Conservation (phyloP, 1,140 invertebrate genomes). For the Zaprionus tsacasi region DNA sequence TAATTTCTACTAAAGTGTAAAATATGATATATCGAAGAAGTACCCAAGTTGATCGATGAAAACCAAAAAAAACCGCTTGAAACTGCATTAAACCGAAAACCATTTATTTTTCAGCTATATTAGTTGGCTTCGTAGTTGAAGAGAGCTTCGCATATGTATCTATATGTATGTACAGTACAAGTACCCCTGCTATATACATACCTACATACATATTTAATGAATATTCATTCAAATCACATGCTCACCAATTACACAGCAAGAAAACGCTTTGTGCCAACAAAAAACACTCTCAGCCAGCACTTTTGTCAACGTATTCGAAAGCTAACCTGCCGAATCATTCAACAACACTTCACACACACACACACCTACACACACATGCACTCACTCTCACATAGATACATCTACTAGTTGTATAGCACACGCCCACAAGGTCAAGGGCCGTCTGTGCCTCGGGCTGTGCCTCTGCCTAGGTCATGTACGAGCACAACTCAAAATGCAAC, state of each 20-base stretch:
- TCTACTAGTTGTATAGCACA: constrained; percentile 23
- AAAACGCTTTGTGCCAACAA: constrained; percentile 14
- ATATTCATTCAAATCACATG: constrained; percentile 45
- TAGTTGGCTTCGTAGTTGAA: constrained; percentile 42
- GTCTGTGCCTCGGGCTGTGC: constrained; percentile 45
- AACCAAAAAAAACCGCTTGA: background rate
- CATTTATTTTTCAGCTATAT: constrained; percentile 49
- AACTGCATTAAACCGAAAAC: constrained; percentile 4
- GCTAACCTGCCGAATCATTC: constrained; percentile 47
- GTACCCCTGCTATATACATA: constrained; percentile 5
- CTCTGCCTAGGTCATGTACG: constrained; percentile 62
- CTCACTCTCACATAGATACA: constrained; percentile 16
- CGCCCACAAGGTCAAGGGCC: constrained; percentile 74
- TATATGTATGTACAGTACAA: constrained; percentile 75
- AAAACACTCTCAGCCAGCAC: background rate
- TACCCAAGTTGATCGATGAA: too few species aligned
- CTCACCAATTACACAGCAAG: constrained; percentile 18
- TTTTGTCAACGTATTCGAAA: constrained; percentile 39
- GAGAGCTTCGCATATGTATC: constrained; percentile 62
- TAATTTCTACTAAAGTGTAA: background rate
- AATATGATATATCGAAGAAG: too few species aligned
- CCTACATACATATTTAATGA: constrained; percentile 9
- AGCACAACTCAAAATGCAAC: constrained; percentile 50
- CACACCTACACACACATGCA: constrained; percentile 7
- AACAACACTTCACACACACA: constrained; percentile 20